phyloP scores from a whole-genome alignment of 2,797 vertebrate genomes.

The Pteronotus mesoamericanus region DNA sequence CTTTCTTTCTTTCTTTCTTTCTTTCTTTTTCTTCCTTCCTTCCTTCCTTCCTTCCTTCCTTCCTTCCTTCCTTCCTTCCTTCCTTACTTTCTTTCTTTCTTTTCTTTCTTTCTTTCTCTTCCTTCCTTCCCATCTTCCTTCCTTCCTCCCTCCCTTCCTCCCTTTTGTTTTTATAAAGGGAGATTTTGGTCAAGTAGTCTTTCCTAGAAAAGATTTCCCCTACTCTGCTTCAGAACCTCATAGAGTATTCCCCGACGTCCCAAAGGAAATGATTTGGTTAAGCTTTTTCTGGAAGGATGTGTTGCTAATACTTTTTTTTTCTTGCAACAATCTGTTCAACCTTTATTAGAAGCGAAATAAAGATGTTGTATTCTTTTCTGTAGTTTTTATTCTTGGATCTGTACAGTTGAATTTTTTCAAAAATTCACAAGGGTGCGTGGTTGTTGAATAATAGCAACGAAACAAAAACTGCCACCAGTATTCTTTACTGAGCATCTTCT shows the following conservation, averaged over 20 bases:
- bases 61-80: no score
- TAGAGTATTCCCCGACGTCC: background rate
- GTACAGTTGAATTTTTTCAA: background rate
- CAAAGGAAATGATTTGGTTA: background rate
- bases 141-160: no score
- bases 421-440: background rate
- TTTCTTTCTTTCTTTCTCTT: no score
- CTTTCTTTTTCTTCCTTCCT: no score
- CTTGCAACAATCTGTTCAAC: background rate
- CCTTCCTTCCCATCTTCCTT: background rate
- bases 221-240: background rate
- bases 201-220: background rate
- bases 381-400: background rate
- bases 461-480: background rate
- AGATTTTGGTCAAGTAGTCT: background rate
- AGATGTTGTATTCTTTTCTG: background rate
- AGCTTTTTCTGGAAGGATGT: background rate
- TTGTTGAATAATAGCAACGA: constrained; percentile 16
- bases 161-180: background rate
- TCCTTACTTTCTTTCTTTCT: no score
- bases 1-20: no score
- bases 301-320: background rate
- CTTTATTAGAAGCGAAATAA: constrained; percentile 7
- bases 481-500: background rate
- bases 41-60: no score